Conservation (phyloP, 2,797 vertebrate species). For the Hybognathus amarus region DNA sequence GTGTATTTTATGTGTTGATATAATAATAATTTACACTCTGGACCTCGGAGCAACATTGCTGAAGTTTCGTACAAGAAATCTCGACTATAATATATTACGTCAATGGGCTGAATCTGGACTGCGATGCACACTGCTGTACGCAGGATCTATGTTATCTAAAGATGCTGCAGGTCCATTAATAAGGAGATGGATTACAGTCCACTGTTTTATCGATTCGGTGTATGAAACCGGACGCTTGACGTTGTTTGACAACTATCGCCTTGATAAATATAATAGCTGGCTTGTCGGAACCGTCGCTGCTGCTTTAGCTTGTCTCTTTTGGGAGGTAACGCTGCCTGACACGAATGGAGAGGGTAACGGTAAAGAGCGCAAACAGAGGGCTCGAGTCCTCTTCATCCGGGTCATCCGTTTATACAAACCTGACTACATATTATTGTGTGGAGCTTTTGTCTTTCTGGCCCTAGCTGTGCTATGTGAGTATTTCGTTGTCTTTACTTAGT, state of each 20-base stretch:
- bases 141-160: rapidly evolving
- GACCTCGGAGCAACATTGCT: slow-evolving; percentile 1
- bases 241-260: slow-evolving; percentile 34
- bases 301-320: slow-evolving; percentile 70
- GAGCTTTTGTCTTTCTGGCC: slow-evolving; percentile 75
- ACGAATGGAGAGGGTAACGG: neutral
- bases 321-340: slow-evolving; percentile 73
- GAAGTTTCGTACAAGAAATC: slow-evolving; percentile 1
- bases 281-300: slow-evolving; percentile 66
- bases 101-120: slow-evolving; percentile 67
- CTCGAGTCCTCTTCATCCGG: slow-evolving; percentile 69
- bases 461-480: slow-evolving; percentile 82
- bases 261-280: slow-evolving; percentile 62
- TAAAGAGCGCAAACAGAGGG: slow-evolving; percentile 61
- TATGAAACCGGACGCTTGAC: slow-evolving; percentile 65
- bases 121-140: slow-evolving; percentile 56
- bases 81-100: slow-evolving; percentile 29
- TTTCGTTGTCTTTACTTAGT: neutral
- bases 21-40: slow-evolving; percentile 60
- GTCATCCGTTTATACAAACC: slow-evolving; percentile 72
- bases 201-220: slow-evolving; percentile 70
- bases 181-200: slow-evolving; percentile 49
- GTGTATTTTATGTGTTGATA: slow-evolving; percentile 42
- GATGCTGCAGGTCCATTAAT: neutral
- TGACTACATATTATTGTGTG: slow-evolving; percentile 62